Conservation (phyloP, 2,888 invertebrate species). For the Nephrotoma flavescens region DNA sequence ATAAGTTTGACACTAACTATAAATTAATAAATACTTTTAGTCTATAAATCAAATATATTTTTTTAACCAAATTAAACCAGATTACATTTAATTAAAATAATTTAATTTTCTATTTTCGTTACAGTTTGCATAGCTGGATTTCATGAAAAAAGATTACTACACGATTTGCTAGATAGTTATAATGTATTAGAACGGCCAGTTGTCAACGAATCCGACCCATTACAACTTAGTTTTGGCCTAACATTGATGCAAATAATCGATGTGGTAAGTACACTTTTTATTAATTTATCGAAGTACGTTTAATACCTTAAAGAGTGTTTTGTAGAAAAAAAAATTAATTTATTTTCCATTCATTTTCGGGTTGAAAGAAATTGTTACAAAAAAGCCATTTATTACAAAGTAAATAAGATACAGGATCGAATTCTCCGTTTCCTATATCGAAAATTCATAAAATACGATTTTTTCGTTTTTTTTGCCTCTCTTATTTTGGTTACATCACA, state of each 20-base stretch:
- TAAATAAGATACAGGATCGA: not conserved
- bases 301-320: not conserved
- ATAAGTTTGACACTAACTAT: too few relatives aligned
- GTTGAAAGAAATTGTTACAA: not conserved
- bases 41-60: not conserved
- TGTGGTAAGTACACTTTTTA: constrained; percentile 55
- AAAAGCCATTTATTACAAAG: not conserved
- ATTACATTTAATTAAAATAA: not conserved
- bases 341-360: not conserved
- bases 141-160: constrained; percentile 84
- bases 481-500: not conserved
- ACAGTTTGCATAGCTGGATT: constrained; percentile 52
- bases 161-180: constrained; percentile 82
- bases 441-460: not conserved
- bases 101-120: constrained; percentile 14
- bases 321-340: not conserved
- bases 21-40: not conserved
- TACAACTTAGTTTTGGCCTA: constrained; percentile 89
- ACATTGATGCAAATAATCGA: constrained; percentile 96
- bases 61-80: not conserved
- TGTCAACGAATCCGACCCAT: constrained; percentile 90
- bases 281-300: not conserved
- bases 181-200: constrained; percentile 90
- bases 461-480: not conserved
- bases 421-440: not conserved